phyloP scores from a whole-genome alignment of 2,113 vertebrate species.

The Nycticorax nycticorax region DNA sequence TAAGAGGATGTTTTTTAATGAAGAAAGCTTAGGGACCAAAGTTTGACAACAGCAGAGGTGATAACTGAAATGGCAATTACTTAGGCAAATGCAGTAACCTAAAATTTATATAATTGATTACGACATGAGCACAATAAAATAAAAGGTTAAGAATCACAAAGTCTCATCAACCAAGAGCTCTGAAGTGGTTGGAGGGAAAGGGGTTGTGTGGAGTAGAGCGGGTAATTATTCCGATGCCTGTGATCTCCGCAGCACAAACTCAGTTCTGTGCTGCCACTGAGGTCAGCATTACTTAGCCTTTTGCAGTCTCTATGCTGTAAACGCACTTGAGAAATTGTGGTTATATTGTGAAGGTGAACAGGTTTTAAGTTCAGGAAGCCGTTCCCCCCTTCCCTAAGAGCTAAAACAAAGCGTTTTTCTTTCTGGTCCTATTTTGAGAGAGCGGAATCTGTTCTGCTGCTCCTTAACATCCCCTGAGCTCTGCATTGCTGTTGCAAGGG shows the following conservation, averaged over 20 bases:
- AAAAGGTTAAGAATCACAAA: not conserved
- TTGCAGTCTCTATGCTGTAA: not conserved
- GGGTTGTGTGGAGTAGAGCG: not conserved
- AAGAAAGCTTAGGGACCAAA: not conserved
- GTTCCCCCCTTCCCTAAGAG: not conserved
- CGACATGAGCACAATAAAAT: not conserved
- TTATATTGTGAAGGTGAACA: not conserved
- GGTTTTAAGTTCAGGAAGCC: not conserved
- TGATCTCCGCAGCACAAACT: not conserved
- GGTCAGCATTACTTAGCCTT: not conserved
- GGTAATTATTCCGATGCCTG: not conserved
- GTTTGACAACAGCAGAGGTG: not conserved
- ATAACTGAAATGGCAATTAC: not conserved
- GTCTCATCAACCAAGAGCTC: not conserved
- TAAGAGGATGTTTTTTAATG: not conserved
- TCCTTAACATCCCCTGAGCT: not conserved
- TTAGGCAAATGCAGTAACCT: not conserved
- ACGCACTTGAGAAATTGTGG: not conserved
- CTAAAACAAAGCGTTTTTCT: not conserved
- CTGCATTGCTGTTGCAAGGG: not conserved
- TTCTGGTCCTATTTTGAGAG: not conserved
- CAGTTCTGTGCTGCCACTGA: not conserved
- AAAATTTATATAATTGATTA: not conserved
- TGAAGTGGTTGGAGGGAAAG: not conserved
- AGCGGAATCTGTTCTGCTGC: not conserved